These are phyloP conservation scores for Tamandua tetradactyla DNA, from an alignment of 2,797 vertebrate species.

Conservation along the genomic window DNA sequence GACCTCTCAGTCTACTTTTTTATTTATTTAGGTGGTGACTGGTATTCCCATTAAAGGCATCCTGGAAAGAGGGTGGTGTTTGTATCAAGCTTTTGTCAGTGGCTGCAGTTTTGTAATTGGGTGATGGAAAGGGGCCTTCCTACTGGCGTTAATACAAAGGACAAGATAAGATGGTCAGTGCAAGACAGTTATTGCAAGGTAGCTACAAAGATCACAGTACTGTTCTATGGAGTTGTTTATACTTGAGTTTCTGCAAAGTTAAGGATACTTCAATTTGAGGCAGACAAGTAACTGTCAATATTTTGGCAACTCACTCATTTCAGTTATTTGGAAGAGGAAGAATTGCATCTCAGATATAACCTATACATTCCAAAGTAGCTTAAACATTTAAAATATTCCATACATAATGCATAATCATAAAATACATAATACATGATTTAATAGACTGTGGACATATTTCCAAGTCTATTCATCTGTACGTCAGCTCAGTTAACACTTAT, in stretches of 20 bases:
- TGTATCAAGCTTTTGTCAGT: neutral
- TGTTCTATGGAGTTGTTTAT: neutral
- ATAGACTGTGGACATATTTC: neutral
- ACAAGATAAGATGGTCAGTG: neutral
- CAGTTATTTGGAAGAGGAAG: neutral
- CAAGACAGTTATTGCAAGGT: neutral
- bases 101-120: neutral
- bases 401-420: neutral
- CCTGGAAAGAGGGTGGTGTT: neutral
- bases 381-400: neutral
- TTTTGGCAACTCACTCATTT: constrained; percentile 16
- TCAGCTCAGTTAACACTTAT: neutral
- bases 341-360: neutral
- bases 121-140: neutral
- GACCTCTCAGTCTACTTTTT: neutral
- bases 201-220: neutral
- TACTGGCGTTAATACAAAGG: neutral
- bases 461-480: neutral
- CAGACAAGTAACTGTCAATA: neutral
- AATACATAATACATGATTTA: neutral
- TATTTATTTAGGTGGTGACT: neutral
- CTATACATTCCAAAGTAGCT: neutral
- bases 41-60: neutral
- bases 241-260: neutral
- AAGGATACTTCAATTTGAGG: neutral